These are phyloP conservation scores for Nemapogon koenigi DNA, from an alignment of 2,888 invertebrate genomes.

Conservation along the genomic window DNA sequence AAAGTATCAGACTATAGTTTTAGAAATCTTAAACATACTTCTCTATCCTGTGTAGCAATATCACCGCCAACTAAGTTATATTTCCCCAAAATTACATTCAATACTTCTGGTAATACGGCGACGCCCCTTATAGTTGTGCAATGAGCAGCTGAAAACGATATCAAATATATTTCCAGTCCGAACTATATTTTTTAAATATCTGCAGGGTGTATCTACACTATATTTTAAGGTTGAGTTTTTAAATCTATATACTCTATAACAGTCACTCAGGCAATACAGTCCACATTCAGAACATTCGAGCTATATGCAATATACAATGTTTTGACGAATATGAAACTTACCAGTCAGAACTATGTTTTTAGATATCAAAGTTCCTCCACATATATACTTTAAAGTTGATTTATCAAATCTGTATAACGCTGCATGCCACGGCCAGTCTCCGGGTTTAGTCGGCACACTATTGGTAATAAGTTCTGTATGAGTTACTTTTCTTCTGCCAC, in stretches of 20 bases:
- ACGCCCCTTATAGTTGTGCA: conserved; percentile 27
- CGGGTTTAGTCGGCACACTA: conserved; percentile 31
- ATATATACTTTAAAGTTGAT: conserved; percentile 27
- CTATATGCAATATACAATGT: too few species aligned
- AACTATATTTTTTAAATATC: neutral
- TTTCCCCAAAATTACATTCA: conserved; percentile 33
- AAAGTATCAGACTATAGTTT: too few species aligned
- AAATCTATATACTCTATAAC: neutral
- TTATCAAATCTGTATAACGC: conserved; percentile 29
- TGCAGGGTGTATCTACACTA: neutral
- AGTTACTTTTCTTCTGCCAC: conserved; percentile 29
- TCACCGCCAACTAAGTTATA: conserved; percentile 33
- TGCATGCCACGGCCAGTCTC: conserved; percentile 49
- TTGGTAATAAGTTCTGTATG: conserved; percentile 34
- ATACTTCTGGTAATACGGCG: conserved; percentile 24
- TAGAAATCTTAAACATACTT: too few species aligned
- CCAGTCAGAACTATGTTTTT: conserved; percentile 34
- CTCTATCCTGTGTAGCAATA: conserved; percentile 27
- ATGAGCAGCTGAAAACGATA: conserved; percentile 27
- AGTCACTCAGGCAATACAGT: too few species aligned
- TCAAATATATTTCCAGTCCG: neutral
- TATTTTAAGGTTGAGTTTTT: neutral
- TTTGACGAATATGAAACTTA: conserved; percentile 18
- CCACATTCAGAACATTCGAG: too few species aligned
- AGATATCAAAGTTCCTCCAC: conserved; percentile 38